These are phyloP conservation scores for Gobio gobio DNA, from an alignment of 2,113 vertebrate species.

Conservation along the genomic window DNA sequence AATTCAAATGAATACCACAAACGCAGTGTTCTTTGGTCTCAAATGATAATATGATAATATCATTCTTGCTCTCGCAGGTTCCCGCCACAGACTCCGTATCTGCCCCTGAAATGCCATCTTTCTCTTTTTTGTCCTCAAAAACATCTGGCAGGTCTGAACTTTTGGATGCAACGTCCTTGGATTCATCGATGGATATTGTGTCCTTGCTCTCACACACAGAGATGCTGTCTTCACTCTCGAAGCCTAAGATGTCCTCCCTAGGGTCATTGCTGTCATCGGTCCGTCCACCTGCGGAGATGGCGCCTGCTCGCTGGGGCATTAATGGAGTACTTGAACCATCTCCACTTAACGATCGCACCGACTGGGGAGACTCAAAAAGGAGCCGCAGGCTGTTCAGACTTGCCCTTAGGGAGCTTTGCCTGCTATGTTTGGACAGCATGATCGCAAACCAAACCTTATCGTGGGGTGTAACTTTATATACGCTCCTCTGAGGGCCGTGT, in stretches of 20 bases:
- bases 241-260: slow-evolving; percentile 23
- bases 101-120: slow-evolving; percentile 26
- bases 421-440: slow-evolving; percentile 43
- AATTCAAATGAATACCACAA: slow-evolving; percentile 13
- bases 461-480: slow-evolving; percentile 41
- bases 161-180: not conserved
- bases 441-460: not conserved
- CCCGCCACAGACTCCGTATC: not conserved
- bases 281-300: not conserved
- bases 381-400: slow-evolving; percentile 31
- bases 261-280: not conserved
- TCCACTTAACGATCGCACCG: not conserved
- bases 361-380: slow-evolving; percentile 17
- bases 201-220: slow-evolving; percentile 41
- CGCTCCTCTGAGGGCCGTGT: not conserved
- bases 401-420: slow-evolving; percentile 16
- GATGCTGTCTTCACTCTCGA: not conserved
- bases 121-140: not conserved
- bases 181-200: slow-evolving; percentile 8
- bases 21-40: slow-evolving; percentile 23
- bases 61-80: not conserved
- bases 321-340: not conserved
- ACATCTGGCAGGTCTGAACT: not conserved
- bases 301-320: not conserved
- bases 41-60: slow-evolving; percentile 21